Conservation (phyloP, 2,113 vertebrate genomes). For the Burhinus oedicnemus region DNA sequence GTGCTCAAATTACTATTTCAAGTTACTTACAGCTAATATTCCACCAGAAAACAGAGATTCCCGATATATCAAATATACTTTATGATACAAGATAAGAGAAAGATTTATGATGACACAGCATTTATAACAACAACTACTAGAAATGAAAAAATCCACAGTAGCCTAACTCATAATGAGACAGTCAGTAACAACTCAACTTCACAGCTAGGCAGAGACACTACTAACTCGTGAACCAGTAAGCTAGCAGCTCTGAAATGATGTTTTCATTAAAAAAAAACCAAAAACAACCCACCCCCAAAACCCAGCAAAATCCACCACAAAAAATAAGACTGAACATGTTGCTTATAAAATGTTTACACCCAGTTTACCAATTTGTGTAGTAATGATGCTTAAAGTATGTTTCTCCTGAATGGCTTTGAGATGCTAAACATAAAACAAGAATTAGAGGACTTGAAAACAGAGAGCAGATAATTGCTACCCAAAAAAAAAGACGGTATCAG, state of each 20-base stretch:
- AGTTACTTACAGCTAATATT: background rate
- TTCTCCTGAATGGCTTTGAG: conserved; percentile 62
- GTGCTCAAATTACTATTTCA: background rate
- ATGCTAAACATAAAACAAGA: conserved; percentile 63
- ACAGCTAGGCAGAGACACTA: conserved; percentile 35
- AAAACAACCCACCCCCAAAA: background rate
- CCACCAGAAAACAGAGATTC: background rate
- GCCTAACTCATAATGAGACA: conserved; percentile 5
- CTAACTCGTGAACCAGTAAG: conserved; percentile 49
- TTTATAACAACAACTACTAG: background rate
- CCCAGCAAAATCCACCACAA: background rate
- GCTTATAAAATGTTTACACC: conserved; percentile 65
- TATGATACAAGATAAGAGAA: conserved; percentile 18
- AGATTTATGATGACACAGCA: conserved; percentile 22
- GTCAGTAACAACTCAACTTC: conserved; percentile 38
- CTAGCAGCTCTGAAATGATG: conserved; percentile 53
- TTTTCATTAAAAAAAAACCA: conserved; percentile 8
- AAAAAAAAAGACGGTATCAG: background rate
- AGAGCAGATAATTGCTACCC: conserved; percentile 30
- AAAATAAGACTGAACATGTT: background rate
- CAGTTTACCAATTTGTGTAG: conserved; percentile 58
- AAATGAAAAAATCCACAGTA: background rate
- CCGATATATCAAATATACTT: background rate
- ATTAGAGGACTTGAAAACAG: conserved; percentile 48
- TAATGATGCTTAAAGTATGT: conserved; percentile 51